phyloP scores from a whole-genome alignment of 2,888 invertebrate species.

The Apotomis capreana region DNA sequence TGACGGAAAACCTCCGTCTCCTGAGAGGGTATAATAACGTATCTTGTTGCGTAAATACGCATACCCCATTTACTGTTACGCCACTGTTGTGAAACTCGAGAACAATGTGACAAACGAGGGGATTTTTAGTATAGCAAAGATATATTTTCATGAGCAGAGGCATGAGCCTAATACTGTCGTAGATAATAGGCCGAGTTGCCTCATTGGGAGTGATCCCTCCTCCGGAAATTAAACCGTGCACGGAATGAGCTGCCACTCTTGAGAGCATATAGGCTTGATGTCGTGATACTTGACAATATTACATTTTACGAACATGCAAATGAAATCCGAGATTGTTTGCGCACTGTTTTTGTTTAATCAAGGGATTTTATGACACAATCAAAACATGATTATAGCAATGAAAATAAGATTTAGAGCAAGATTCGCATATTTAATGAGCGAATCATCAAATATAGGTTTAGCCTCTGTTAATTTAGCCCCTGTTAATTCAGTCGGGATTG shows the following conservation, averaged over 20 bases:
- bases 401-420: background rate
- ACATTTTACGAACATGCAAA: slow-evolving; percentile 41
- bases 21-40: slow-evolving; percentile 54
- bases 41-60: slow-evolving; percentile 44
- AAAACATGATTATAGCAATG: slow-evolving; percentile 1
- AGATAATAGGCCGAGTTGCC: slow-evolving; percentile 45
- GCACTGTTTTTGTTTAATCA: slow-evolving; percentile 29
- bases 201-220: slow-evolving; percentile 54
- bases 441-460: background rate
- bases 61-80: slow-evolving; percentile 44
- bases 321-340: slow-evolving; percentile 43
- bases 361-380: slow-evolving; percentile 19
- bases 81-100: slow-evolving; percentile 27
- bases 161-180: slow-evolving; percentile 39
- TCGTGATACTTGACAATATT: slow-evolving; percentile 40
- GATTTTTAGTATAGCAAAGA: slow-evolving; percentile 29
- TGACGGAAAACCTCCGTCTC: slow-evolving; percentile 52
- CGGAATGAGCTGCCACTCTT: slow-evolving; percentile 52
- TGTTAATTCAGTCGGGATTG: background rate
- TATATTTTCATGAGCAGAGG: slow-evolving; percentile 11
- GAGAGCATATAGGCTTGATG: slow-evolving; percentile 36
- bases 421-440: background rate
- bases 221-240: slow-evolving; percentile 62
- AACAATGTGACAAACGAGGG: slow-evolving; percentile 24
- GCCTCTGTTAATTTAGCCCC: background rate